phyloP scores from a whole-genome alignment of 2,113 vertebrate species.

The Clupea harengus region DNA sequence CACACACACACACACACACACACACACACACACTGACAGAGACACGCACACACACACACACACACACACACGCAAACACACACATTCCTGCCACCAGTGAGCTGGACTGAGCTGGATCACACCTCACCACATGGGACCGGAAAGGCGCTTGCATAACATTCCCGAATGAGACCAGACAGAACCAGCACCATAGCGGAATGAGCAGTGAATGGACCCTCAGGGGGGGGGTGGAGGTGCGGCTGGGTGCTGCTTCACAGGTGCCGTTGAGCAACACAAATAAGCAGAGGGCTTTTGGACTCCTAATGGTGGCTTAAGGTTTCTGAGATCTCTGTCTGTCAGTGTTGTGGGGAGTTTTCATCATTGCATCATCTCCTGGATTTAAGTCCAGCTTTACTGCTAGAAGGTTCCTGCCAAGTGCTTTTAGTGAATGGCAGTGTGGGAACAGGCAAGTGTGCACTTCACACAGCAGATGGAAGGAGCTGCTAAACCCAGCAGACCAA shows the following conservation, averaged over 20 bases:
- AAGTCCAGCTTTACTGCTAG: background rate
- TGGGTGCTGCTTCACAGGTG: background rate
- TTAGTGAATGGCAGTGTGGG: background rate
- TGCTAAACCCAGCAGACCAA: background rate
- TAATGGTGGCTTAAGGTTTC: background rate
- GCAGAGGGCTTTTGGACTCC: background rate
- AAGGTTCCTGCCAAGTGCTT: background rate
- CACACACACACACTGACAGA: constrained; percentile 18
- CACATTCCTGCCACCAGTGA: constrained; percentile 32
- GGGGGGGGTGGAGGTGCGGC: background rate
- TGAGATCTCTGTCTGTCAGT: background rate
- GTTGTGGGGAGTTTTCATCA: background rate
- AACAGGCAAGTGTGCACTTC: background rate
- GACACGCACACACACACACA: constrained; percentile 21
- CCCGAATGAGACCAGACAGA: constrained; percentile 31
- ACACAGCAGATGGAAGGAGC: background rate
- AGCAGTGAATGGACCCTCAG: background rate
- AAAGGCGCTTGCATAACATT: constrained; percentile 37
- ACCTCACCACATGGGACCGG: constrained; percentile 28
- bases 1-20: constrained; percentile 5
- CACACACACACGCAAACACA: constrained; percentile 24
- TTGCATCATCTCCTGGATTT: background rate
- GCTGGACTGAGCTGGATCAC: constrained; percentile 30
- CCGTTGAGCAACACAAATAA: background rate
- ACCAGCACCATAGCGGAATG: constrained; percentile 16